Conservation (phyloP, 2,888 invertebrate species). For the Trissoscelio sp. region DNA sequence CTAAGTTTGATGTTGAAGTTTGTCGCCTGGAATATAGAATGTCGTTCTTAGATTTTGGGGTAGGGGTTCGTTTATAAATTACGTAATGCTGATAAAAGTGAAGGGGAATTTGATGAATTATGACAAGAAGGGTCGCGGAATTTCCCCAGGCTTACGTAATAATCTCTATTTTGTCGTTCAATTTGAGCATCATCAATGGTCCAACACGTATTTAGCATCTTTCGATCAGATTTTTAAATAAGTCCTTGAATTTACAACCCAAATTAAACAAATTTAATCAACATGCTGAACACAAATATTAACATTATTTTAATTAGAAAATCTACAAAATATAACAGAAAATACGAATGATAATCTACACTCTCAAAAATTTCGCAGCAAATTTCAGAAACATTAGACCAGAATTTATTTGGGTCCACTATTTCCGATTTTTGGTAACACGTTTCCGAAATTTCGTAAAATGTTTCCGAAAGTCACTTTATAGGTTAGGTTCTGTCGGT, state of each 20-base stretch:
- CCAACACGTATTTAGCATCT: conserved; percentile 26
- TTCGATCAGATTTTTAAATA: background rate
- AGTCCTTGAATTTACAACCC: background rate
- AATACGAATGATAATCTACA: no score
- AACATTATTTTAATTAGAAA: no score
- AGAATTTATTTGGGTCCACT: no score
- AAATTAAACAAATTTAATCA: no score
- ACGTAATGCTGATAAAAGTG: conserved; percentile 68
- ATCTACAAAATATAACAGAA: no score
- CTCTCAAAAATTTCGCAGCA: no score
- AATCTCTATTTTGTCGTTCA: conserved; percentile 63
- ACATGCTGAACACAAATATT: no score
- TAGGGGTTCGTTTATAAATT: conserved; percentile 65
- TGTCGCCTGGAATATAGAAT: conserved; percentile 68
- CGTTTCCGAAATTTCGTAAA: no score
- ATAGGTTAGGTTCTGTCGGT: no score
- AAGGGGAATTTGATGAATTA: conserved; percentile 68
- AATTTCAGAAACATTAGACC: no score
- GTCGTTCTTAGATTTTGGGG: conserved; percentile 56
- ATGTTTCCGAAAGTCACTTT: no score
- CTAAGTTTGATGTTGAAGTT: conserved; percentile 67
- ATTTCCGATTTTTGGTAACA: no score
- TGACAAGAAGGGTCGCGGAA: conserved; percentile 67
- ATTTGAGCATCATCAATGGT: conserved; percentile 36
- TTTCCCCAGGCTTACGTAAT: conserved; percentile 60